A percentile compares a stretch with the other conserved stretches of the same genome.
Conservation (phyloP, 2,888 invertebrate genomes). For the Auanema sp. region DNA sequence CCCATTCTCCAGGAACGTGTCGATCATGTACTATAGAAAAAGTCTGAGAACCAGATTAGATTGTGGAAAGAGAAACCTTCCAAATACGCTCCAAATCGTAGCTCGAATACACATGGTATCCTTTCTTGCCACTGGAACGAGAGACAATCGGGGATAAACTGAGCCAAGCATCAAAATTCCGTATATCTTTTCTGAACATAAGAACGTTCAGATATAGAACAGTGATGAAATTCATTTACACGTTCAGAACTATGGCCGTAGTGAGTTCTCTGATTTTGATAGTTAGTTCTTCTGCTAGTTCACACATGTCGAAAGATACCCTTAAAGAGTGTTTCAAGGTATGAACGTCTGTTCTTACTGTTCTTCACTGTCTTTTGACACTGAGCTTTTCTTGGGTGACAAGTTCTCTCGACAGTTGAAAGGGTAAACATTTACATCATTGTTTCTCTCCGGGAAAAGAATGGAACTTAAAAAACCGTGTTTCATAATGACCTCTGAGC, state of each 20-base stretch:
- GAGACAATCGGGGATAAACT: not conserved
- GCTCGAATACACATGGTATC: too few relatives aligned
- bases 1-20: too few relatives aligned
- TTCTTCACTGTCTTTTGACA: too few relatives aligned
- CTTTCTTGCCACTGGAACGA: not conserved
- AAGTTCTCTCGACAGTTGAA: not conserved
- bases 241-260: not conserved
- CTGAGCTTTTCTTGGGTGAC: too few relatives aligned
- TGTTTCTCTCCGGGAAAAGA: conserved; percentile 6
- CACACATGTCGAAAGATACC: too few relatives aligned
- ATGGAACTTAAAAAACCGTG: not conserved
- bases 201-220: not conserved
- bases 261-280: not conserved
- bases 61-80: too few relatives aligned
- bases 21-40: too few relatives aligned
- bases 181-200: not conserved
- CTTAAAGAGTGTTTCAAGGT: too few relatives aligned
- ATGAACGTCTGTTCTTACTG: too few relatives aligned
- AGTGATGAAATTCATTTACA: too few relatives aligned
- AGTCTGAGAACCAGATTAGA: too few relatives aligned
- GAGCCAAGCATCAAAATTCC: not conserved
- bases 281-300: not conserved
- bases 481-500: not conserved
- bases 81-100: too few relatives aligned
- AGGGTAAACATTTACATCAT: conserved; percentile 8